phyloP scores from a whole-genome alignment of 2,888 invertebrate species.

The Athalia circularis region DNA sequence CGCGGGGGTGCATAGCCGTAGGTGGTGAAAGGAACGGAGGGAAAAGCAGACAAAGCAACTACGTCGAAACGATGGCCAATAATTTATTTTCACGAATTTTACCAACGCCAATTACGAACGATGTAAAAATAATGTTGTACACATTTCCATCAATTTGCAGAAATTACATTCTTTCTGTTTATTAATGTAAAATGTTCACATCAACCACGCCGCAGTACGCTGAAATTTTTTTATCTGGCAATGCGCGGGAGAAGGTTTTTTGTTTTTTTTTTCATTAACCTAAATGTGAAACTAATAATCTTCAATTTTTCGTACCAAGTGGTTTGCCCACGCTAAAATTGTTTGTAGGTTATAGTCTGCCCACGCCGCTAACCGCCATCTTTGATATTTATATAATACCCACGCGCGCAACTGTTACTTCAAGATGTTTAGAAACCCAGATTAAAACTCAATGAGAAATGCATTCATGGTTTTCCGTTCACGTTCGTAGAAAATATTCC shows the following conservation, averaged over 20 bases:
- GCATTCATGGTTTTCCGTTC: neutral
- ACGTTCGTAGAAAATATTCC: too few relatives aligned
- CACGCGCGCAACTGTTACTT: neutral
- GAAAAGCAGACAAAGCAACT: neutral
- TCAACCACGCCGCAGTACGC: too few relatives aligned
- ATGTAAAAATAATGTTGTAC: too few relatives aligned
- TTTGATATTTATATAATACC: slow-evolving; percentile 12
- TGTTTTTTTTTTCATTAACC: too few relatives aligned
- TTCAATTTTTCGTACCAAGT: neutral
- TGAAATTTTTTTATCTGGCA: too few relatives aligned
- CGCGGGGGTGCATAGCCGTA: neutral
- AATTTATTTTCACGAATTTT: neutral
- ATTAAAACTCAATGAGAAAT: neutral
- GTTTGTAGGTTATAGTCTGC: slow-evolving; percentile 34
- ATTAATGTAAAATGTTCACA: too few relatives aligned
- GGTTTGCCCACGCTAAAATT: slow-evolving; percentile 39
- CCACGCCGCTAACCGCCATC: slow-evolving; percentile 27
- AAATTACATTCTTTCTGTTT: too few relatives aligned
- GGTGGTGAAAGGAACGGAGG: neutral
- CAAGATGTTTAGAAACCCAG: neutral
- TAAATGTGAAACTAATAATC: too few relatives aligned
- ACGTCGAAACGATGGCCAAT: too few relatives aligned
- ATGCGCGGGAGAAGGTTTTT: too few relatives aligned
- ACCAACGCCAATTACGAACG: neutral
- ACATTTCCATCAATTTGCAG: too few relatives aligned